Base-by-base conservation (phyloP, 1,140 invertebrate genomes). In the Metaphire vulgaris region DNA sequence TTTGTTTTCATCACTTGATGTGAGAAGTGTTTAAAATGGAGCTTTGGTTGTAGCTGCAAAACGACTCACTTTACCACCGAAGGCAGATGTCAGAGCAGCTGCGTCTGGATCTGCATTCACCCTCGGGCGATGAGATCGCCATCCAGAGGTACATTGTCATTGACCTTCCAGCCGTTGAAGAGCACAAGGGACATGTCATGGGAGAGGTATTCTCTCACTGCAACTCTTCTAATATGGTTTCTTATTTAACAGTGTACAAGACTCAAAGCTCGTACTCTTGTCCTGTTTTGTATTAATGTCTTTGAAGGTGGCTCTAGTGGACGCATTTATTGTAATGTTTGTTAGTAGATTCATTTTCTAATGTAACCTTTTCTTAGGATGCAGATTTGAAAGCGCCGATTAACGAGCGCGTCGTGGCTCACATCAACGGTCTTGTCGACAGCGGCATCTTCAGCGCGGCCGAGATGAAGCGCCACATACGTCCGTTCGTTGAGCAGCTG, bases 371-470 rank as follows among this genome's bases (percentile, higher is more conserved):
- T 31, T 33, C n/a, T n/a, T n/a, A 71, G 69, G 29, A 30, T 71
- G 69, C 69, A n/a, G 69, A 71, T 1, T 6, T 71, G 26, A 71
- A 71, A 31, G 69, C 69, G 15, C 69, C 69, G 21, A 71, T 71
- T 30, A 33, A 71, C 30, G 30, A 33, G 6, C 69, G 29, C 1
- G 69, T 71, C 33, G 69, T 71, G 30, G 31, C 30, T 1, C 29
- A 71, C 69, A 30, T 71, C 69, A 71, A 71, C 33, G 16, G 15
- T 2, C 30, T 71, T 30, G 69, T 71, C 30, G 69, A 71, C 69
- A 30, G 16, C 15, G 69, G 69, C 21, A 31, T 71, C 2, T 32
- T 33, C 69, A 71, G 33, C 31, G 69, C 31, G 2, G 28, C 69
- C 16, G 69, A 28, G 69, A n/a, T 71, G 69, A 30, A 71, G 28